These are phyloP conservation scores for Alexandromys fortis DNA, from an alignment of 2,113 vertebrate genomes.

Conservation along the genomic window DNA sequence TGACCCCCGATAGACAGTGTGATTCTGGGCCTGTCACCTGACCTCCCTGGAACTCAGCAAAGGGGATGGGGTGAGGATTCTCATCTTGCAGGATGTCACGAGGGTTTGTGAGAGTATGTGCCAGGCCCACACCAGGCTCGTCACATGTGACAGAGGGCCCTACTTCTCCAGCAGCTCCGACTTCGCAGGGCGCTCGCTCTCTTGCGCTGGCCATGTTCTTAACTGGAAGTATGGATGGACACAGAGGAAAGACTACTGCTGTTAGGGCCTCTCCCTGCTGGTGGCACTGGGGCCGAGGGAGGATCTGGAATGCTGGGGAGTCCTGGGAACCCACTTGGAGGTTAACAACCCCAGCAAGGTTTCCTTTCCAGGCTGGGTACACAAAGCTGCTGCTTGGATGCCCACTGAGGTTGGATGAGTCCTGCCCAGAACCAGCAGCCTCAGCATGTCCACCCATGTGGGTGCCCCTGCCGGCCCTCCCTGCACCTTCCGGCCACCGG, in stretches of 20 bases:
- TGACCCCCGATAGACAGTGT: background rate
- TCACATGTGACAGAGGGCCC: background rate
- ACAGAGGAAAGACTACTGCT: no score
- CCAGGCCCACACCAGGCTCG: background rate
- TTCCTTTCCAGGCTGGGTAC: background rate
- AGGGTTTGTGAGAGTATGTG: background rate
- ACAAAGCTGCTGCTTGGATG: background rate
- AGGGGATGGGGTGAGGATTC: background rate
- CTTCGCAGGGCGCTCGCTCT: background rate
- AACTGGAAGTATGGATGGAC: background rate
- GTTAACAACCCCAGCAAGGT: background rate
- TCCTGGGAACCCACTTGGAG: background rate
- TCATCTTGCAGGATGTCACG: background rate
- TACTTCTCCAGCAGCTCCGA: background rate
- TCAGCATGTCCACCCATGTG: conserved; percentile 42
- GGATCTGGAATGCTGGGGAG: background rate
- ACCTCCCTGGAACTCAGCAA: background rate
- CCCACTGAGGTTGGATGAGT: fast-evolving
- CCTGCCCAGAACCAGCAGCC: background rate
- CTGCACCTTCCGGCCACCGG: conserved; percentile 50
- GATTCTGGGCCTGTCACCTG: background rate
- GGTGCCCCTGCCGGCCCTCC: background rate
- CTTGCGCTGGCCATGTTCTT: background rate
- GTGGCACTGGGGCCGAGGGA: background rate
- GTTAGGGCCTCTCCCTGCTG: background rate